Percentiles rank a stretch among this genome's conserved stretches.
These are phyloP conservation scores for Chymomyza amoena DNA, from an alignment of 2,888 invertebrate species.

Conservation along the genomic window DNA sequence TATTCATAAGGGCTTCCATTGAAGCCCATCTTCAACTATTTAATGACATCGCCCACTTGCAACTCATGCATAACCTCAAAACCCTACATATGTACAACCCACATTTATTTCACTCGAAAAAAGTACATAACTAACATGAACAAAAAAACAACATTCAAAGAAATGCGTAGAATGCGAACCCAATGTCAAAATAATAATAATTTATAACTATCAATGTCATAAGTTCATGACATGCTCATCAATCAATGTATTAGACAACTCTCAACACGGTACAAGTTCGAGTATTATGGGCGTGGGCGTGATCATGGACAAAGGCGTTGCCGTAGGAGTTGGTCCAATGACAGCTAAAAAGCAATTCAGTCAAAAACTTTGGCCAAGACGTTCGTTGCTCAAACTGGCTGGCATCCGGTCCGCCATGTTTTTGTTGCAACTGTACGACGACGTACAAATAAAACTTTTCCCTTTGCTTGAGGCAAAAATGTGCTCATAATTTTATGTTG, in stretches of 20 bases:
- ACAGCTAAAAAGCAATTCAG: slow-evolving; percentile 4
- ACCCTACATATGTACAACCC: no score
- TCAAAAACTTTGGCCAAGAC: slow-evolving; percentile 3
- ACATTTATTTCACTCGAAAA: no score
- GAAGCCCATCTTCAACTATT: no score
- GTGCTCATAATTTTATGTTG: slow-evolving; percentile 60
- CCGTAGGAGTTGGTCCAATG: not conserved
- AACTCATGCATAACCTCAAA: no score
- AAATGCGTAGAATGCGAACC: not conserved
- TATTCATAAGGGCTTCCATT: no score
- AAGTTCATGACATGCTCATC: slow-evolving; percentile 77
- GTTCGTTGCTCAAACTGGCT: not conserved
- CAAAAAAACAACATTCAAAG: not conserved
- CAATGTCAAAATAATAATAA: slow-evolving; percentile 73
- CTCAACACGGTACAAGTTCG: slow-evolving; percentile 35
- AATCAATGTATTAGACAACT: slow-evolving; percentile 73
- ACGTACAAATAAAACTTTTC: slow-evolving; percentile 36
- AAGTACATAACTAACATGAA: no score
- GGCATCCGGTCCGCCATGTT: not conserved
- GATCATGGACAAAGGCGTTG: not conserved
- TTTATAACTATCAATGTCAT: slow-evolving; percentile 78
- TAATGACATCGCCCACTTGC: no score
- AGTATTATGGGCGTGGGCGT: not conserved
- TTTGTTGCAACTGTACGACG: not conserved
- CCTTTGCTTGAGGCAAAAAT: slow-evolving; percentile 31